Evolutionary conservation across 2,888 invertebrate genomes (phyloP), one percentile per base, ranked within the genome.

Genomic region (Nomada fabriciana): DNA sequence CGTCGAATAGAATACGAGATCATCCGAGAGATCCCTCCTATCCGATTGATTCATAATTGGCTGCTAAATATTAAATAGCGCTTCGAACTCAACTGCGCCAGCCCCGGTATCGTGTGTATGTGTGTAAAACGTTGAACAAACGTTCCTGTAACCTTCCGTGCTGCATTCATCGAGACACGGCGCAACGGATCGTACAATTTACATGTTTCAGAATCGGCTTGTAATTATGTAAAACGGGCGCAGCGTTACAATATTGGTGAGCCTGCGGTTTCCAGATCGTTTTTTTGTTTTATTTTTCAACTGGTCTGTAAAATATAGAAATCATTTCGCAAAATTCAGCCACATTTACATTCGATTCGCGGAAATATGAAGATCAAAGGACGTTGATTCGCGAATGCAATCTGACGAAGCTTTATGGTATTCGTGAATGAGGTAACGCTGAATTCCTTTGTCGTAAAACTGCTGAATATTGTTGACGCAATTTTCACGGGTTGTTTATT

Each of bases 1-100:
- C 72, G 75, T 65, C 80, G 77, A 70, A 78, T 83, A 72, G 81
- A 85, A 76, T 86, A 88, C 85, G 63, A 70, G 82, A 88, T 86
- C 82, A 82, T 77, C 4, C 43, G 63, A 4, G 25, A 53, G 65
- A 73, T 72, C 73, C 71, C 64, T 75, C 77, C 61, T 72, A 76
- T 65, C 73, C 65, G 75, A 82, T 87, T 76, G 80, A 87, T 87
- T 86, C 80, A 82, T 82, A 86, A 85, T 77, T 25, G 60, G 36
- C 76, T 77, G 71, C 59, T 81, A 80, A 80, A 81, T 81, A 79
- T 80, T 81, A 81, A 80, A 80, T 73, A 77, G 80, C 80, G 79
- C 53, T 78, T 80, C 70, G 79, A 69, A 77, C 65, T 80, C 80
- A 77, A 61, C 68, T 36, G 57, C 50, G 68, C 29, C 65, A 47